Base-by-base conservation (phyloP, 2,888 invertebrate genomes). In the Rhodophaea formosa region DNA sequence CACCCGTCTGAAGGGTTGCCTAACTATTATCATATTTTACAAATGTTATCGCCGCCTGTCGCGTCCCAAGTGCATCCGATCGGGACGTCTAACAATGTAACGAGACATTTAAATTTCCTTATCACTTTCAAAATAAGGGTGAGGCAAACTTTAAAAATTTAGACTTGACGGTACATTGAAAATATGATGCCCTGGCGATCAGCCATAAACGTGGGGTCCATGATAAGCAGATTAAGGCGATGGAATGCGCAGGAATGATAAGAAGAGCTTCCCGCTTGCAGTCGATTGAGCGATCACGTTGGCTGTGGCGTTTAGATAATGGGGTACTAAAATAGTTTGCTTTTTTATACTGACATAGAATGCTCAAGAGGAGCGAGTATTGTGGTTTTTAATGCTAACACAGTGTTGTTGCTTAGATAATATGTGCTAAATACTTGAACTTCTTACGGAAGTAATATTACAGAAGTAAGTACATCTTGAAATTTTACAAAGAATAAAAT, bases 21-120 rank as follows among this genome's bases (percentile, higher is more conserved):
- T n/a, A 43, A 56, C 56, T 42, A 56, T 56, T 56, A 49, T 49
- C 56, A 56, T 56, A 56, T 56, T 56, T 56, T 56, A 56, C 42
- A 42, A 29, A 51, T 35, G 32, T 51, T 51, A 51, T 51, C 51
- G 51, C 46, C 23, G 32, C 35, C 51, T 51, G 46, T 51, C 51
- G 47, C 35, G 35, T 35, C 39, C 39, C 39, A 39, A 39, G 39
- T 35, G 32, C 17, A 51, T 15, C 16, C 49, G 8, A 55, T 46
- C 49, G 30, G 29, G 30, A 56, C 51, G 51, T 35, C 51, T 51
- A 51, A 17, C 35, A 51, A 17, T 14, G 0, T 14, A 14, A 14
- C 17, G 30, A 14, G 7, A 8, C 12, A 17, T 7, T 17, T 17
- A 1, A 29, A 49, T 12, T 7, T 23, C 10, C 35, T 35, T 35